Base-by-base conservation (phyloP, 2,888 invertebrate species). In the Mythimna impura region DNA sequence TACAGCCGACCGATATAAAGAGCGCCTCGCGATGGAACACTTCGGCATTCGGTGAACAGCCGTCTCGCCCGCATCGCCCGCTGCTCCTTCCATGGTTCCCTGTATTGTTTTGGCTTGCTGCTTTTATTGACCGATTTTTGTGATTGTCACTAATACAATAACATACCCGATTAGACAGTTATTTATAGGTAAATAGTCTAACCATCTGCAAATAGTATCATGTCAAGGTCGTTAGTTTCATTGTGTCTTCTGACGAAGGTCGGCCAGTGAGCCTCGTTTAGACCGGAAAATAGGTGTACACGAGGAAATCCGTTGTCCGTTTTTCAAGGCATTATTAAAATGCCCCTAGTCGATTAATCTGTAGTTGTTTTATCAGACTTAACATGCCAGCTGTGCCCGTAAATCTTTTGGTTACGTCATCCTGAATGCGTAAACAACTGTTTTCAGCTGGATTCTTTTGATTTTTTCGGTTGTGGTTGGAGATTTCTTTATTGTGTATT, bases 21-120 rank as follows among this genome's bases (percentile, higher is more conserved):
- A 95, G 95, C 94, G 94, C 92, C 88, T 92, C 92, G 93, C 94
- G 93, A 91, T 92, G 91, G 92, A 94, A 94, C 88, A 94, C 96
- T 94, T 96, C 86, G 96, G 96, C 96, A 96, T 95, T 96, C 96
- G 96, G 96, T 93, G 93, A 91, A 93, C 94, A 96, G 95, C 96
- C 96, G 96, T 95, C 94, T 94, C 90, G 96, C 96, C 95, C 94
- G 93, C 94, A 92, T 93, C 93, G 93, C 88, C 94, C 90, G 89
- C 89, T 88, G 89, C 89, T 88, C 79, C 87, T 90, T 87, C 90
- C 90, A 92, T 92, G 91, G 90, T 87, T 89, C 89, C 89, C 83
- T 90, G 86, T 87, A 91, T 93, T 92, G 82, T 84, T 91, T 91
- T 90, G 89, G 89, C 89, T 93, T 92, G 90, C 89, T 91, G 88